Evolutionary conservation across 2,888 invertebrate species (phyloP), one percentile per base, ranked within the genome.

Genomic region (Parnassius apollo): DNA sequence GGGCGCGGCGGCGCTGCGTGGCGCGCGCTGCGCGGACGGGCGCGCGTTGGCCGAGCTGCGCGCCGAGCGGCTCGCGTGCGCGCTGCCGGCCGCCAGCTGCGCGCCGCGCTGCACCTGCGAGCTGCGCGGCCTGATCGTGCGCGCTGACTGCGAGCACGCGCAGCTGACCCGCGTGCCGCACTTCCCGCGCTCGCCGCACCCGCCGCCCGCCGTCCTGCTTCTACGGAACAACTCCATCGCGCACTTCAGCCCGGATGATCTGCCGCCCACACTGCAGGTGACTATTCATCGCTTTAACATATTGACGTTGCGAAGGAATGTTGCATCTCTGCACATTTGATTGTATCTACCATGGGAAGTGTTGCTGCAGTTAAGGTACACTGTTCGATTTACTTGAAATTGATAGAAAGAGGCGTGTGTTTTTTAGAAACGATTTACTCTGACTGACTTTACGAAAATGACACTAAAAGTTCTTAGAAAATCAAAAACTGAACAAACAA

Each of bases 151-250:
- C 68, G 66, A 49, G 60, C 57, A 62, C 66, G 67, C 62, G 45
- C 68, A 63, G 12, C 68, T 68, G 55, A 8, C 42, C 44, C 13
- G 57, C 62, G n/a, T 35, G 62, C 71, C 69, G 62, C 65, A 54
- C 45, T 35, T 35, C 35, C 35, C 54, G 35, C 18, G 57, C 62
- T 48, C 1, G 62, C 71, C 69, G 62, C 65, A 53, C 44, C 63
- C 49, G 35, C 51, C 53, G 60, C 57, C 49, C 49, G 46, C 3
- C 57, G 49, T 44, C 18, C 67, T 65, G 58, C 63, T 59, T 45
- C 60, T 67, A 59, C 48, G 64, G 35, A 45, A 59, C 55, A 71
- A 71, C 66, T 45, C 65, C 65, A 65, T 72, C 61, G 42, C 69
- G 44, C 42, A 11, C 46, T 42, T 69, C 18, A 45, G 51, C 11